These are phyloP conservation scores for Rhinichthys osculus DNA, from an alignment of 2,797 vertebrate species.

Conservation along the genomic window DNA sequence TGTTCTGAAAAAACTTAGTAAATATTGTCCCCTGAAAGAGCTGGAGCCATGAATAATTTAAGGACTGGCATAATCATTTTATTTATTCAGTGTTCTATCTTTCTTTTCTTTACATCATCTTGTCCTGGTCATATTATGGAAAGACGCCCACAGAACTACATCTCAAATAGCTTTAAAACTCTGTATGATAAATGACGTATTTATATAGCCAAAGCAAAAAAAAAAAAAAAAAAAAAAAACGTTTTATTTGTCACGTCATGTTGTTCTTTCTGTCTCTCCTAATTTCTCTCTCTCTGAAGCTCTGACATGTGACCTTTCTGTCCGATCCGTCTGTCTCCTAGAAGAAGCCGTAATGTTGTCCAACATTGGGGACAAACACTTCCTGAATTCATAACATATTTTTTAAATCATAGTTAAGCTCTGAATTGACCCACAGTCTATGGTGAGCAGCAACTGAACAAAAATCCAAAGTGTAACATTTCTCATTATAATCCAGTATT, in stretches of 20 bases:
- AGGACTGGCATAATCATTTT: background rate
- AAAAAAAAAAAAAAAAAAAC: background rate
- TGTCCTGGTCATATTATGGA: background rate
- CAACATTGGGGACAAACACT: background rate
- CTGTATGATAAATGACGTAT: background rate
- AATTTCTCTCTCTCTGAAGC: background rate
- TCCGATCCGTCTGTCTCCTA: background rate
- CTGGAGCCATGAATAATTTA: slow-evolving; percentile 22
- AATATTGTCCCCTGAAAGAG: slow-evolving; percentile 17
- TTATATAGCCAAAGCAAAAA: background rate
- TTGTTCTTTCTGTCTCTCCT: slow-evolving; percentile 6
- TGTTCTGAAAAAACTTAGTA: slow-evolving; percentile 3
- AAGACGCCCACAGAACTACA: background rate
- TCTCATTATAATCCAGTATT: background rate
- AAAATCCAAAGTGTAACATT: background rate
- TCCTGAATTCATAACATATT: slow-evolving; percentile 9
- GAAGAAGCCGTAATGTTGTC: background rate
- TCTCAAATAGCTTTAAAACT: slow-evolving; percentile 20
- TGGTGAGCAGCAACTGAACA: background rate
- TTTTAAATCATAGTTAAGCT: slow-evolving; percentile 12
- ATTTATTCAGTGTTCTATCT: slow-evolving; percentile 9
- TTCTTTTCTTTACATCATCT: slow-evolving; percentile 33
- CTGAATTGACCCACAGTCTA: background rate
- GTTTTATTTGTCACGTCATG: background rate
- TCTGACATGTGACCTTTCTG: slow-evolving; percentile 33